phyloP scores from a whole-genome alignment of 2,113 vertebrate species.

The Limnothrissa miodon region DNA sequence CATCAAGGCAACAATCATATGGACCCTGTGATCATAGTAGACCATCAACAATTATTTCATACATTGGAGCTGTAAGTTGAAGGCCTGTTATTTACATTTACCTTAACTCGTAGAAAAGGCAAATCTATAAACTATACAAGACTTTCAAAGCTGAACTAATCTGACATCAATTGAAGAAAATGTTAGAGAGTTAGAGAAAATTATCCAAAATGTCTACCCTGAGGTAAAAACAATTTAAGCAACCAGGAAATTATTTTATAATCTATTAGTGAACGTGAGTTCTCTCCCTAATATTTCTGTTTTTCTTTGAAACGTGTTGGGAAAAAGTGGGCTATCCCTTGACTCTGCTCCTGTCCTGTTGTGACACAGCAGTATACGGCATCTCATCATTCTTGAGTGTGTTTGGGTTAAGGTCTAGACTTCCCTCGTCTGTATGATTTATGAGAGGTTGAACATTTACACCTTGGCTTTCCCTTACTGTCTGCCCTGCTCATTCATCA shows the following conservation, averaged over 20 bases:
- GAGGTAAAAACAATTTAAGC: not conserved
- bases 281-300: not conserved
- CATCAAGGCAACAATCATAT: too few relatives aligned
- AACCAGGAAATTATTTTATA: not conserved
- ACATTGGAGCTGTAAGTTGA: too few relatives aligned
- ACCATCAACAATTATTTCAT: too few relatives aligned
- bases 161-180: not conserved
- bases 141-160: not conserved
- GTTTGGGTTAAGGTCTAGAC: conserved; percentile 80
- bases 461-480: conserved; percentile 79
- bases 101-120: too few relatives aligned
- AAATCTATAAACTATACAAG: too few relatives aligned
- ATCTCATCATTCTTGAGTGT: conserved; percentile 75
- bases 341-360: conserved; percentile 49
- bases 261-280: not conserved
- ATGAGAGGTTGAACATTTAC: conserved; percentile 80
- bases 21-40: too few relatives aligned
- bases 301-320: not conserved
- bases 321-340: conserved; percentile 41
- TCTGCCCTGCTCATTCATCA: conserved; percentile 79
- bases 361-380: conserved; percentile 51
- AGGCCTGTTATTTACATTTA: too few relatives aligned
- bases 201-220: not conserved
- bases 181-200: too few relatives aligned
- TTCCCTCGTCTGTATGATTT: conserved; percentile 74